A percentile compares a stretch with the other conserved stretches of the same genome.
Conservation (phyloP, 2,113 vertebrate genomes). For the Phrynosoma blainvillii region DNA sequence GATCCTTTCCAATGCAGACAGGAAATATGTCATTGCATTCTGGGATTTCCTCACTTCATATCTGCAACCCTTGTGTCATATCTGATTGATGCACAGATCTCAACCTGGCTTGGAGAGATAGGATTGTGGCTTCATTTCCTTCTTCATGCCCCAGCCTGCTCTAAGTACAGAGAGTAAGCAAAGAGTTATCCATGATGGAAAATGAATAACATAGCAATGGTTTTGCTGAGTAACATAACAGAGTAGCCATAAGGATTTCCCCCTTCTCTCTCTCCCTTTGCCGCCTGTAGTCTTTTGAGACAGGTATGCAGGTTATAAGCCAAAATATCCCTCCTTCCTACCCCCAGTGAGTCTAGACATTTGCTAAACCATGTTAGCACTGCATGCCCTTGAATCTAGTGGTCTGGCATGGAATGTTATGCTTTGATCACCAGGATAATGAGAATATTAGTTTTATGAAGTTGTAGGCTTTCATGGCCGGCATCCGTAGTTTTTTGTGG, state of each 20-base stretch:
- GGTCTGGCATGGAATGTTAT: not conserved
- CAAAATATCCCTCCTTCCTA: not conserved
- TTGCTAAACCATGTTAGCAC: not conserved
- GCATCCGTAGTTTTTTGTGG: no score
- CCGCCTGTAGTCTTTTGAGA: no score
- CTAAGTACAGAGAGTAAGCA: conserved; percentile 21
- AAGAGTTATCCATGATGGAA: not conserved
- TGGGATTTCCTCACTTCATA: conserved; percentile 3
- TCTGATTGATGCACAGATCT: conserved; percentile 49
- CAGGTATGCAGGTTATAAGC: not conserved
- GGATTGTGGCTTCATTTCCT: conserved; percentile 38
- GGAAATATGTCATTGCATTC: conserved; percentile 17
- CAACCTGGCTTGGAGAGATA: not conserved
- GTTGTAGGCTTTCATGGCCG: no score
- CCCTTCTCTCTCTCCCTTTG: not conserved
- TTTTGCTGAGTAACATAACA: not conserved
- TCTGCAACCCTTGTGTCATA: conserved; percentile 21
- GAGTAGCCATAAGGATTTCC: not conserved
- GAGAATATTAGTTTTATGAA: not conserved
- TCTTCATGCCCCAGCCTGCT: conserved; percentile 55
- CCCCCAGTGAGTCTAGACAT: not conserved
- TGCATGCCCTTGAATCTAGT: not conserved
- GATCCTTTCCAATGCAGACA: conserved; percentile 30
- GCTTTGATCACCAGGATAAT: not conserved
- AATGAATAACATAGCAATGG: not conserved